Conservation (phyloP, 2,113 vertebrate species). For the Diphyllodes magnificus region DNA sequence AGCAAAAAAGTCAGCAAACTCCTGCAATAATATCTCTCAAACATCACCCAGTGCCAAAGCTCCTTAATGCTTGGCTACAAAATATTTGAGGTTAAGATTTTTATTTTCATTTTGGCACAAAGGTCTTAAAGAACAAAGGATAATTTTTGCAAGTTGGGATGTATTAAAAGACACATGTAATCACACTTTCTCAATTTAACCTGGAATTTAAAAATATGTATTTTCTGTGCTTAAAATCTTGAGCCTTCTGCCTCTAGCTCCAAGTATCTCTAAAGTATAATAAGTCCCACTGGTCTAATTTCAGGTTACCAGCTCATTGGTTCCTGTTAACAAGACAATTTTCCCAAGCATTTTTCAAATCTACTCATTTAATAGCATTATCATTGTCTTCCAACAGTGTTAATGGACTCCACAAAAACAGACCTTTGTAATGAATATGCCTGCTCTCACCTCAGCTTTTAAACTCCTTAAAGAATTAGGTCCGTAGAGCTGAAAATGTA, state of each 20-base stretch:
- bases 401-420: constrained; percentile 12
- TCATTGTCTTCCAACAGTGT: constrained; percentile 11
- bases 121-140: not conserved
- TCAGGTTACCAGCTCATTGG: constrained; percentile 31
- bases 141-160: not conserved
- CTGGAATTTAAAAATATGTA: not conserved
- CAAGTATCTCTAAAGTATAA: not conserved
- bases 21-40: not conserved
- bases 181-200: not conserved
- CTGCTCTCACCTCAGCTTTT: not conserved
- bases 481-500: not conserved
- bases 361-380: constrained; percentile 13
- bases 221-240: not conserved
- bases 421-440: not conserved
- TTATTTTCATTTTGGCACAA: not conserved
- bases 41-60: not conserved
- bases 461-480: not conserved
- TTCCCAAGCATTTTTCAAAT: not conserved
- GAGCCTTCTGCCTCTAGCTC: not conserved
- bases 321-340: constrained; percentile 27
- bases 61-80: not conserved
- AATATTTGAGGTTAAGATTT: not conserved
- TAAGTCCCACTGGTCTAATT: not conserved
- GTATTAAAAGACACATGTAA: not conserved
- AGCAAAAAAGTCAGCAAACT: not conserved